These are phyloP conservation scores for Philypnodon macrostomus DNA, from an alignment of 2,797 vertebrate species.

Conservation along the genomic window DNA sequence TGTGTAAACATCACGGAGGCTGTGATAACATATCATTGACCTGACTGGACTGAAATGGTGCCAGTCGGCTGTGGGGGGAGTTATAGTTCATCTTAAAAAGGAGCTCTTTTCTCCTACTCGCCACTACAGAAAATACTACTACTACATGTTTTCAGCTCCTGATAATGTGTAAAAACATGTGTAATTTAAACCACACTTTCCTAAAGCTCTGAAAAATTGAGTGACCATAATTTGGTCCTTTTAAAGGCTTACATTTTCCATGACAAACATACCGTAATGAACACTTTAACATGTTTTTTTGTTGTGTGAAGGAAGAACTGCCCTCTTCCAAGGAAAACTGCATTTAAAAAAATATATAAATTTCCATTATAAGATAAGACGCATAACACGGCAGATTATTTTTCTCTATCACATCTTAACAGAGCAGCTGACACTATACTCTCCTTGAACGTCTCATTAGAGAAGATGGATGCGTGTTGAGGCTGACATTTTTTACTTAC, in stretches of 20 bases:
- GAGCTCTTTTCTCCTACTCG: too few relatives aligned
- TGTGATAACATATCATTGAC: not conserved
- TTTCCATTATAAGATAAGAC: not conserved
- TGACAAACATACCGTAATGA: not conserved
- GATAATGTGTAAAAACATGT: too few relatives aligned
- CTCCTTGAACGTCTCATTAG: slow-evolving; percentile 57
- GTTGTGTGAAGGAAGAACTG: slow-evolving; percentile 25
- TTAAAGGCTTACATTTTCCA: slow-evolving; percentile 9
- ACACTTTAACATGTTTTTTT: too few relatives aligned
- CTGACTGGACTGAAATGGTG: not conserved
- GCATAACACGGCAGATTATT: slow-evolving; percentile 25
- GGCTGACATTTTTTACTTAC: slow-evolving; percentile 44
- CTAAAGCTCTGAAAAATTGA: too few relatives aligned
- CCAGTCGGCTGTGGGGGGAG: slow-evolving; percentile 2
- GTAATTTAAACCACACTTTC: too few relatives aligned
- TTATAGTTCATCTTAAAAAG: too few relatives aligned
- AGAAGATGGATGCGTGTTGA: slow-evolving; percentile 43
- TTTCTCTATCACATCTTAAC: slow-evolving; percentile 46
- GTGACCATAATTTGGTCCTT: too few relatives aligned
- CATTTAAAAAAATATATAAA: not conserved
- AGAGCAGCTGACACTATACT: slow-evolving; percentile 22
- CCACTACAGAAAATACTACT: too few relatives aligned
- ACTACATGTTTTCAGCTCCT: too few relatives aligned
- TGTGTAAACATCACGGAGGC: not conserved
- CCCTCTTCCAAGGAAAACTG: slow-evolving; percentile 19